Evolutionary conservation across 2,888 invertebrate species (phyloP).

Genomic region (Parnassius glacialis): DNA sequence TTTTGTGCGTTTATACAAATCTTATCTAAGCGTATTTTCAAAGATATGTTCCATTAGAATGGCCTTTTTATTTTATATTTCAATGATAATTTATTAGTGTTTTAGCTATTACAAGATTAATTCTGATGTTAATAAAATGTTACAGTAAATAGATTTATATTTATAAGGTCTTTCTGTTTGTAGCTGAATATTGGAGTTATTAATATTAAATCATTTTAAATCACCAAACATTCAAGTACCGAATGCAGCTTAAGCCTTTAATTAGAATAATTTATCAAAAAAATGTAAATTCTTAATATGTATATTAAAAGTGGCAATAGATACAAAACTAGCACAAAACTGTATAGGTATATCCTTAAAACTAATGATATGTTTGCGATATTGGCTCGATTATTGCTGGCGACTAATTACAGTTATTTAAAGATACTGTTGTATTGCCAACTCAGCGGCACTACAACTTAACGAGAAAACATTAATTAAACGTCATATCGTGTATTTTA

Average conservation of each 20-base stretch:
- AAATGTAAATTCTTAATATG: conserved; percentile 11
- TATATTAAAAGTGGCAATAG: conserved; percentile 29
- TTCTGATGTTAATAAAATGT: no score
- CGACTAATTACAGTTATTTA: conserved; percentile 3
- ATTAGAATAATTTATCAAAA: conserved; percentile 14
- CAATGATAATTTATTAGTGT: no score
- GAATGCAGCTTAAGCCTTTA: background rate
- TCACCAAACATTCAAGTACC: conserved; percentile 7
- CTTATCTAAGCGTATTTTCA: background rate
- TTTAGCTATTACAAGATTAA: no score
- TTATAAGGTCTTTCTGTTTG: no score
- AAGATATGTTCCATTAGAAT: background rate
- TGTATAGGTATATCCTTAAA: conserved; percentile 50
- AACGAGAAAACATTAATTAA: background rate
- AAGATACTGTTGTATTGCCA: background rate
- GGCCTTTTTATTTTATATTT: background rate
- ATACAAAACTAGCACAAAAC: conserved; percentile 49
- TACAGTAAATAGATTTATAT: no score
- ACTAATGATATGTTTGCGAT: conserved; percentile 77
- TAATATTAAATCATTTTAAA: no score
- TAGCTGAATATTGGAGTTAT: no score
- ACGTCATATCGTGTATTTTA: conserved; percentile 12
- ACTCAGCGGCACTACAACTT: background rate
- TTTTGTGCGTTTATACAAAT: no score
- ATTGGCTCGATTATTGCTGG: conserved; percentile 69